phyloP scores from a whole-genome alignment of 2,113 vertebrate genomes.

The Tragulus kanchil region DNA sequence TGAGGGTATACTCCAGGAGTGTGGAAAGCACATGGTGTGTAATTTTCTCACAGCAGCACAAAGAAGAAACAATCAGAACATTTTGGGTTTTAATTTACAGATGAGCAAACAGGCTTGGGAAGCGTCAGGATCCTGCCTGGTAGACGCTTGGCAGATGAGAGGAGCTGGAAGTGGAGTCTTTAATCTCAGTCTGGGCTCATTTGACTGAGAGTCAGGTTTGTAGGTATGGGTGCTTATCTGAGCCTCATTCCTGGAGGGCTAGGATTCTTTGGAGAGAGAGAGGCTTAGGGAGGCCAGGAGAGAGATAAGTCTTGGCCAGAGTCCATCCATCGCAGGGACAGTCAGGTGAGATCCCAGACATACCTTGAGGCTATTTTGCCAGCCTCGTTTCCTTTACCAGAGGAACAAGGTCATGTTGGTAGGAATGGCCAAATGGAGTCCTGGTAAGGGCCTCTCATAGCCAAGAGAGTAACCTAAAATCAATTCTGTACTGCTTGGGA shows the following conservation, averaged over 20 bases:
- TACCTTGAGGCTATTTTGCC: neutral
- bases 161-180: neutral
- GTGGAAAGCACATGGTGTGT: neutral
- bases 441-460: neutral
- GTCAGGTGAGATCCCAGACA: neutral
- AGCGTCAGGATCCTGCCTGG: neutral
- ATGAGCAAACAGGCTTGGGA: neutral
- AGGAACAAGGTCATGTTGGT: neutral
- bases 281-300: neutral
- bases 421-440: neutral
- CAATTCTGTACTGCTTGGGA: neutral
- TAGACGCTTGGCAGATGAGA: neutral
- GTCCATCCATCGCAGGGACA: neutral
- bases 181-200: neutral
- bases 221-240: neutral
- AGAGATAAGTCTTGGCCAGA: neutral
- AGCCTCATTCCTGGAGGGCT: neutral
- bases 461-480: neutral
- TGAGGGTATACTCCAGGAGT: neutral
- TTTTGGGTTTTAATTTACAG: neutral
- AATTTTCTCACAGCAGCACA: neutral
- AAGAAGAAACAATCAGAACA: neutral
- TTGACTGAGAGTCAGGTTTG: conserved; percentile 10
- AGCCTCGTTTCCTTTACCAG: neutral
- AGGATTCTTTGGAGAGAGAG: neutral